Evolutionary conservation across 2,797 vertebrate species (phyloP).

Genomic region (Coccyzus lansbergi): DNA sequence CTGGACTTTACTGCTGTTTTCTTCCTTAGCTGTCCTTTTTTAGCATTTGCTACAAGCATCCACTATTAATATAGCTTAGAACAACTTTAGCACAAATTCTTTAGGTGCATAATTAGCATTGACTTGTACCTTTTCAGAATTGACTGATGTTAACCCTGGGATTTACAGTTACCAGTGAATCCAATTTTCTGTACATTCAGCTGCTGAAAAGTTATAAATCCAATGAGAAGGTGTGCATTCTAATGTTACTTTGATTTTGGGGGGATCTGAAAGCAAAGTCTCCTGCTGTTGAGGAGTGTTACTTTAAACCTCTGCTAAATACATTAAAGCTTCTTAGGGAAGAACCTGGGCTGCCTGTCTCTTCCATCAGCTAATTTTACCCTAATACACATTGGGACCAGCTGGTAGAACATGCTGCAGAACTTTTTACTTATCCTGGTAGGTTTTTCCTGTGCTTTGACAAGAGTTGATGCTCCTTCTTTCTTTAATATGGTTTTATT

Average conservation of each 20-base stretch:
- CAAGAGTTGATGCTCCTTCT: constrained; percentile 61
- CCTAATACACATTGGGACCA: constrained; percentile 41
- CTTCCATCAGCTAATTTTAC: background rate
- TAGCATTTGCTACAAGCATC: background rate
- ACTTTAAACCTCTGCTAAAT: constrained; percentile 41
- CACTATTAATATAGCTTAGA: background rate
- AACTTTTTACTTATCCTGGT: constrained; percentile 48
- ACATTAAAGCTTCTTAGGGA: constrained; percentile 48
- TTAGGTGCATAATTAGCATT: background rate
- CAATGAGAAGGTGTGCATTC: background rate
- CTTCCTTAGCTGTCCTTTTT: background rate
- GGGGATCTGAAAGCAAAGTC: background rate
- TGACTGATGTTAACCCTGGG: background rate
- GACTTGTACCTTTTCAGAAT: background rate
- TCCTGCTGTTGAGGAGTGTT: background rate
- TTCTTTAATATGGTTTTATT: constrained; percentile 76
- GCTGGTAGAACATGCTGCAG: constrained; percentile 68
- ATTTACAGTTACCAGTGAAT: background rate
- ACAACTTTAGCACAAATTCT: background rate
- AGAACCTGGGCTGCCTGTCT: constrained; percentile 35
- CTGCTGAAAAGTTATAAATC: constrained; percentile 4
- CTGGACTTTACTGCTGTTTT: background rate
- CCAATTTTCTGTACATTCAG: background rate
- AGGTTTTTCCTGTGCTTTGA: constrained; percentile 65
- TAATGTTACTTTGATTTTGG: background rate